Evolutionary conservation across 2,888 invertebrate species (phyloP).

Genomic region (Sphecodes monilicornis): DNA sequence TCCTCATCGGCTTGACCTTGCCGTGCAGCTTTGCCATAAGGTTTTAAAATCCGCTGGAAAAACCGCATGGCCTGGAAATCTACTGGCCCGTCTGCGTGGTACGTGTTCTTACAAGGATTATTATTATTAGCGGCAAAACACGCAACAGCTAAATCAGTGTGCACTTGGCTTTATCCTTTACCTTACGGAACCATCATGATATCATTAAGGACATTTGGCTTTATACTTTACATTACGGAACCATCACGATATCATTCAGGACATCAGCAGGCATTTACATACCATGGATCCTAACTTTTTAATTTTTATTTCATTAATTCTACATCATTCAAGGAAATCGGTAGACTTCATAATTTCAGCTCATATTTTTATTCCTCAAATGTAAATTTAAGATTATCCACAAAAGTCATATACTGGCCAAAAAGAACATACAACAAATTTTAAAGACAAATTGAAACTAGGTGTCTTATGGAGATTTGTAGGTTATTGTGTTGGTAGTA

Average conservation of each 20-base stretch:
- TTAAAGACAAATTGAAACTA: no score
- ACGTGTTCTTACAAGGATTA: not conserved
- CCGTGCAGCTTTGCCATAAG: not conserved
- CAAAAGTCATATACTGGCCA: no score
- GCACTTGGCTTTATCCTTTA: not conserved
- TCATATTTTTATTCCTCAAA: no score
- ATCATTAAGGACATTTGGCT: not conserved
- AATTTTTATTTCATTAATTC: no score
- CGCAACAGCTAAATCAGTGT: not conserved
- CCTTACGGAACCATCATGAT: not conserved
- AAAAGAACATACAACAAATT: no score
- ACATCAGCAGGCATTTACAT: no score
- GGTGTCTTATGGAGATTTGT: no score
- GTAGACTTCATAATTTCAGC: no score
- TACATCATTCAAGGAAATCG: no score
- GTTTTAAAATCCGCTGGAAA: not conserved
- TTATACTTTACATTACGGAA: not conserved
- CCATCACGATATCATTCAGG: not conserved
- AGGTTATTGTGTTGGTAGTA: no score
- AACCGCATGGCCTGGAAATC: not conserved
- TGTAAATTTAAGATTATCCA: no score
- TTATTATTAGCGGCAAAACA: not conserved
- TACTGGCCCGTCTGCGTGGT: not conserved
- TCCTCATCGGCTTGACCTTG: slow-evolving; percentile 1
- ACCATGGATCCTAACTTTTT: no score